A percentile compares a stretch with the other conserved stretches of the same genome.
Evolutionary conservation across 2,113 vertebrate genomes (phyloP).

Genomic region (Odontesthes bonariensis): DNA sequence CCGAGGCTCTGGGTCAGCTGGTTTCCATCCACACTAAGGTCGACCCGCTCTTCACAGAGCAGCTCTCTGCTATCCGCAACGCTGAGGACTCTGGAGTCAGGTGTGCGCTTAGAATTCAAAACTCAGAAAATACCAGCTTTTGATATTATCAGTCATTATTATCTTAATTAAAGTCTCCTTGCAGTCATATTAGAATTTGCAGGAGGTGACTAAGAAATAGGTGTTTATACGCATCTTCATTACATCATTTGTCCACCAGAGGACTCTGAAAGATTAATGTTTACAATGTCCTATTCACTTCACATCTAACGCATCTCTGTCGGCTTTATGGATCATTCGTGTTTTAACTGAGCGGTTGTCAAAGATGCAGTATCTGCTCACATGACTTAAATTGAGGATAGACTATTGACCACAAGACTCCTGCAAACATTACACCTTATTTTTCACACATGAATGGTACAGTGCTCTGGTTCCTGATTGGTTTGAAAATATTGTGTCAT

Average conservation of each 20-base stretch:
- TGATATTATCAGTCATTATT: not conserved
- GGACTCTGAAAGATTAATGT: not conserved
- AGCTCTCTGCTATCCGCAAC: constrained; percentile 90
- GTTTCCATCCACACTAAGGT: constrained; percentile 96
- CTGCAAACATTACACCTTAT: not conserved
- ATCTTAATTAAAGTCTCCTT: too few relatives aligned
- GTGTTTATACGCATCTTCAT: not conserved
- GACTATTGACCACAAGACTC: not conserved
- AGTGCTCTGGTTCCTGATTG: not conserved
- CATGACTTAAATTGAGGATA: not conserved
- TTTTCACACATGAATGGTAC: not conserved
- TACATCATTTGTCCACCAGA: constrained; percentile 36
- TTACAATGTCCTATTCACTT: not conserved
- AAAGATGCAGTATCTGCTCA: not conserved
- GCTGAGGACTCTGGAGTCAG: constrained; percentile 95
- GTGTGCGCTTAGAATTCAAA: constrained; percentile 2
- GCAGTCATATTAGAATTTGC: too few relatives aligned
- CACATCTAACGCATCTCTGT: not conserved
- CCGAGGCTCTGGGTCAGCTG: constrained; percentile 93
- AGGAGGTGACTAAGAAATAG: too few relatives aligned
- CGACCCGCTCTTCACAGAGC: constrained; percentile 95
- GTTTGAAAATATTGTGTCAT: not conserved
- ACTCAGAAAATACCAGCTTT: not conserved
- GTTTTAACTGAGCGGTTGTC: not conserved
- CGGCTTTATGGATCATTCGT: not conserved